Conservation (phyloP, 2,113 vertebrate species). For the Nerophis ophidion region DNA sequence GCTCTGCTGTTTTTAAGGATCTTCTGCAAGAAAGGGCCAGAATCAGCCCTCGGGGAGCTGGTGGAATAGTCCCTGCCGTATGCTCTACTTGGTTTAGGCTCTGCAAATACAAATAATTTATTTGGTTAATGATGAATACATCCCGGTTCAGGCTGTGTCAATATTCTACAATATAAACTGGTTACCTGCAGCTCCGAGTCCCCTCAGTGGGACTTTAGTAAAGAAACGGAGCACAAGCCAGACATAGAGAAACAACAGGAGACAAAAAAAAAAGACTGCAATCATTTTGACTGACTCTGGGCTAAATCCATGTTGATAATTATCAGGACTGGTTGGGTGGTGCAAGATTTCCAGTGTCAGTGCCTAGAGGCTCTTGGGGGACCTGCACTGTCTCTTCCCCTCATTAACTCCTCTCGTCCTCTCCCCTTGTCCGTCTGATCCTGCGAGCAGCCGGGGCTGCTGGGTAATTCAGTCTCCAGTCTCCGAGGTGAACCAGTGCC, state of each 20-base stretch:
- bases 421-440: conserved; percentile 73
- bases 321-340: conserved; percentile 57
- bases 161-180: conserved; percentile 25
- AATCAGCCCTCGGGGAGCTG: too few species aligned
- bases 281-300: conserved; percentile 71
- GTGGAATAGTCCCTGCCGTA: not conserved
- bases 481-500: conserved; percentile 74
- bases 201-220: conserved; percentile 33
- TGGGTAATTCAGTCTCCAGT: conserved; percentile 75
- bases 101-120: conserved; percentile 47
- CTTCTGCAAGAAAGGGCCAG: too few species aligned
- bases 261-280: conserved; percentile 57
- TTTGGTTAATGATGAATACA: conserved; percentile 50
- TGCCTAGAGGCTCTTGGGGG: conserved; percentile 60
- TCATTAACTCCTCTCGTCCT: conserved; percentile 76
- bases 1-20: too few species aligned
- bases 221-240: conserved; percentile 21
- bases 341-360: conserved; percentile 48
- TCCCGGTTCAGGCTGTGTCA: conserved; percentile 35
- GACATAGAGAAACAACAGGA: conserved; percentile 36
- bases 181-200: conserved; percentile 38
- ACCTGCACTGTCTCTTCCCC: conserved; percentile 71
- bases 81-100: conserved; percentile 57
- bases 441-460: conserved; percentile 63
- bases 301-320: conserved; percentile 72